phyloP scores from a whole-genome alignment of 2,113 vertebrate genomes.

The Okapia johnstoni region DNA sequence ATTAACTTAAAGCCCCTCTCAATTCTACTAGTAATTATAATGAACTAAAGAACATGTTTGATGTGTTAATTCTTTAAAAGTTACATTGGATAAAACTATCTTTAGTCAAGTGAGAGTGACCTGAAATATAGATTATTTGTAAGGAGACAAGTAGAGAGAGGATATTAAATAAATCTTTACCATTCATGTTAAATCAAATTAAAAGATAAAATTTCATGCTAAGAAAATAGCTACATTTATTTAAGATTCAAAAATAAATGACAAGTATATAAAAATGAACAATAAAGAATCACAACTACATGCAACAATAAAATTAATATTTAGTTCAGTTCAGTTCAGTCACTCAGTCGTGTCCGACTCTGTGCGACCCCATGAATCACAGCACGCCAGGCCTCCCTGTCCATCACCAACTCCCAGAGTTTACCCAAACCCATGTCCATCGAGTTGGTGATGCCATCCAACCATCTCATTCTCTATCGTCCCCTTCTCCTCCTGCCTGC shows the following conservation, averaged over 20 bases:
- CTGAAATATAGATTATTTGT: constrained; percentile 14
- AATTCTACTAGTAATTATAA: neutral
- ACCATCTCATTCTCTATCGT: too few relatives aligned
- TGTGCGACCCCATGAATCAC: too few relatives aligned
- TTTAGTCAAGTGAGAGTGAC: neutral
- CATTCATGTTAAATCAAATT: constrained; percentile 38
- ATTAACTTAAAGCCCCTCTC: neutral
- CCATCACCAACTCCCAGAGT: too few relatives aligned
- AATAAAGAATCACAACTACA: constrained; percentile 13
- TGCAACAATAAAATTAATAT: neutral
- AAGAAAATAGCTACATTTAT: constrained; percentile 37
- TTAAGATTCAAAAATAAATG: constrained; percentile 43
- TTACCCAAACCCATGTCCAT: too few relatives aligned
- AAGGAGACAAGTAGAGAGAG: neutral
- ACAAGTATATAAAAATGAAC: constrained; percentile 34
- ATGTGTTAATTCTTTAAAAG: neutral
- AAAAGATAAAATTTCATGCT: constrained; percentile 64
- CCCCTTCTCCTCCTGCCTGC: too few relatives aligned
- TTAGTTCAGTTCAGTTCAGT: neutral
- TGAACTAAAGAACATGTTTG: neutral
- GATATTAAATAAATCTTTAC: neutral
- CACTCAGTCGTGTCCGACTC: too few relatives aligned
- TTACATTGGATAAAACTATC: neutral
- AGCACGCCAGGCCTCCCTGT: too few relatives aligned
- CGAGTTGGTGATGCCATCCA: too few relatives aligned